Base-by-base conservation (phyloP, 2,113 vertebrate species). In the Barbus barbus region DNA sequence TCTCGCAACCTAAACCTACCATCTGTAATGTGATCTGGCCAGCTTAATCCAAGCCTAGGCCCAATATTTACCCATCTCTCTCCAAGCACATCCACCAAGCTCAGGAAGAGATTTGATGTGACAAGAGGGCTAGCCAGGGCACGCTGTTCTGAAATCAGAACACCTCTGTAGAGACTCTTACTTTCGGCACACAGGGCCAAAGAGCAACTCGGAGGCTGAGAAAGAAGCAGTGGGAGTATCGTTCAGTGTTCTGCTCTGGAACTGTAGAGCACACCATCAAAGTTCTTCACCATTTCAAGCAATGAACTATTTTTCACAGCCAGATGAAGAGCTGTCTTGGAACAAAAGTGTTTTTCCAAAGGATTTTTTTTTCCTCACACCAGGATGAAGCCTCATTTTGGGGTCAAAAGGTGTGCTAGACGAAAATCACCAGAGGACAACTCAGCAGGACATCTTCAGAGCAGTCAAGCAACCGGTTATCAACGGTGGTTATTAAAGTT, bases 1-100 rank as follows among this genome's bases (percentile, higher is more conserved):
- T 81, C 82, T 46, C 22, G 18, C 61, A 44, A 53, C 69, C 77
- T 76, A 86, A 84, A 81, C 69, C 82, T 60, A 76, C 56, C 69
- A 75, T 83, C 81, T 87, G 82, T 84, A 87, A 84, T 84, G 71
- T 61, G 79, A 81, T 87, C 86, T 84, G 71, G 36, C 58, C 74
- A 72, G 78, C 46, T 79, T 87, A 84, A 87, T 84, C 82, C 28
- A 22, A 36, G 71, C 78, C 71, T 73, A 69, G 75, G 56, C 82
- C 83, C 76, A 69, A 60, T 86, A 78, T 86, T 83, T 86, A 86
- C 81, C 72, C 48, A 20, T 36, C 26, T 51, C 33, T 1, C 24
- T 36, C 44, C 12, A 65, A 44, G 78, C 61, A 78, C 83, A 78
- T 41, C 83, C 74, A 78, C 75, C 56, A 76, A 76, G 61, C 65